phyloP scores from a whole-genome alignment of 1,140 invertebrate genomes.

The Bombus picipes region DNA sequence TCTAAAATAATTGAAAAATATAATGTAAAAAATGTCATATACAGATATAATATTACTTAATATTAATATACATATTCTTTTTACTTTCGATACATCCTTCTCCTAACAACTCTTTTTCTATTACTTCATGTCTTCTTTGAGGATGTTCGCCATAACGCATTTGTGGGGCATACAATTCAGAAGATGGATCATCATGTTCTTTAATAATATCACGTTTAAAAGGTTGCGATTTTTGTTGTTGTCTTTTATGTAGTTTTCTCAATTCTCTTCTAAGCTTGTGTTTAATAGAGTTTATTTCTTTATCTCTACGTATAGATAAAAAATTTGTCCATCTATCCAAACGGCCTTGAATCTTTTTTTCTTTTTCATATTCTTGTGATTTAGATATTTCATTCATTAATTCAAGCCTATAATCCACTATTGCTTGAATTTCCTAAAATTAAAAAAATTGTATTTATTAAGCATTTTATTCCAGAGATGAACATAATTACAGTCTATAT shows the following conservation, averaged over 20 bases:
- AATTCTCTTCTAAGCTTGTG: constrained; percentile 80
- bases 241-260: constrained; percentile 82
- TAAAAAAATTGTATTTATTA: constrained; percentile 18
- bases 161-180: constrained; percentile 82
- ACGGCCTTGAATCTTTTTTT: constrained; percentile 76
- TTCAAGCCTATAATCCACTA: constrained; percentile 84
- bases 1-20: constrained; percentile 57
- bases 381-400: constrained; percentile 81
- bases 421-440: constrained; percentile 85
- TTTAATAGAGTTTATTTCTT: constrained; percentile 68
- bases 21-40: neutral
- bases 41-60: neutral
- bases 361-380: constrained; percentile 79
- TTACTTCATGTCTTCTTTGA: constrained; percentile 71
- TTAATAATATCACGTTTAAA: constrained; percentile 77
- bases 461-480: neutral
- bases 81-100: constrained; percentile 41
- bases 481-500: constrained; percentile 52
- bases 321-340: constrained; percentile 64
- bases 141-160: constrained; percentile 78
- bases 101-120: constrained; percentile 42
- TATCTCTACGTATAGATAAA: constrained; percentile 63
- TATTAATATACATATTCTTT: neutral
- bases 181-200: constrained; percentile 80
- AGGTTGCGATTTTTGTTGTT: constrained; percentile 73